Conservation (phyloP, 2,888 invertebrate species). For the Drosophila bunnanda region DNA sequence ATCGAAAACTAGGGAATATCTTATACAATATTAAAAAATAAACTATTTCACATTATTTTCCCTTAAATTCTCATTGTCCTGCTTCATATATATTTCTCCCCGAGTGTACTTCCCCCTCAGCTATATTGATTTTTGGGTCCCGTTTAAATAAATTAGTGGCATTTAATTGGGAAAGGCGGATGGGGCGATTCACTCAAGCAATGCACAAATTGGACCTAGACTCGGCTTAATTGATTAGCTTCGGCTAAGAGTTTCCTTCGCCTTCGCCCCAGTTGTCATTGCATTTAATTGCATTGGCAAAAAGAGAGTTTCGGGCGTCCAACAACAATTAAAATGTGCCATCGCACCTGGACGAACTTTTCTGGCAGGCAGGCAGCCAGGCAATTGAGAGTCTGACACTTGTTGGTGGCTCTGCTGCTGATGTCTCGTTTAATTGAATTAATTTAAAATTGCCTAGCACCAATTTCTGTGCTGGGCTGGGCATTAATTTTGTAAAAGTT, state of each 20-base stretch:
- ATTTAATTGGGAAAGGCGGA: slow-evolving; percentile 68
- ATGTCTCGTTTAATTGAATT: slow-evolving; percentile 60
- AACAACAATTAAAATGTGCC: slow-evolving; percentile 59
- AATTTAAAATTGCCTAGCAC: slow-evolving; percentile 46
- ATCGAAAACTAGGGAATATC: too few species aligned
- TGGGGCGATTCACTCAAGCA: slow-evolving; percentile 31
- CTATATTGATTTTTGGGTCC: slow-evolving; percentile 64
- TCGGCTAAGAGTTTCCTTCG: slow-evolving; percentile 5
- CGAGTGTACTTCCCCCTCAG: not conserved
- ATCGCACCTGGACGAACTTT: slow-evolving; percentile 52
- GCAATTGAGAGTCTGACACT: slow-evolving; percentile 32
- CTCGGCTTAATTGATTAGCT: slow-evolving; percentile 49
- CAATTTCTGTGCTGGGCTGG: slow-evolving; percentile 13
- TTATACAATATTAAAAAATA: too few species aligned
- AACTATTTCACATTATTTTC: too few species aligned
- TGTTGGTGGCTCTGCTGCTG: slow-evolving; percentile 27
- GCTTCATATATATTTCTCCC: too few species aligned
- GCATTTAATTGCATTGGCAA: slow-evolving; percentile 71
- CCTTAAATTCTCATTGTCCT: too few species aligned
- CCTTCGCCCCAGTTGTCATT: slow-evolving; percentile 34
- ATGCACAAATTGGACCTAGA: slow-evolving; percentile 35
- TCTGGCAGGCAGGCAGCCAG: slow-evolving; percentile 19
- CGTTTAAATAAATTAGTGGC: slow-evolving; percentile 65
- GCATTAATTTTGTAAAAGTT: slow-evolving; percentile 41
- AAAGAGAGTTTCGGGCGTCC: slow-evolving; percentile 54